Evolutionary conservation across 2,113 vertebrate genomes (phyloP).

Genomic region (Sigmodon hispidus): DNA sequence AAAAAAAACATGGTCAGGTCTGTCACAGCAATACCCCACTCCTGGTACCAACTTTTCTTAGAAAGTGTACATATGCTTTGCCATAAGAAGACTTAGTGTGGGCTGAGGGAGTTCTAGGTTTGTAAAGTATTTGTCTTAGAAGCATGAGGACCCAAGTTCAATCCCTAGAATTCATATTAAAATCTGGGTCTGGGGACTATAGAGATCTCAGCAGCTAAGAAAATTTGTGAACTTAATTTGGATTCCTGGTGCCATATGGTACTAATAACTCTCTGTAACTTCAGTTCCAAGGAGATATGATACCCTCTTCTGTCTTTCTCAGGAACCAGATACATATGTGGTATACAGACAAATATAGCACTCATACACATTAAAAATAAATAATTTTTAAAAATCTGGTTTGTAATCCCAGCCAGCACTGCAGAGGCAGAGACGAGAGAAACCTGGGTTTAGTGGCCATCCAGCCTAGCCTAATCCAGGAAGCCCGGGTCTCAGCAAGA

Average conservation of each 20-base stretch:
- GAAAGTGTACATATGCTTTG: background rate
- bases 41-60: background rate
- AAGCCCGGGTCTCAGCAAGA: background rate
- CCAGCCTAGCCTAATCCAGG: background rate
- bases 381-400: background rate
- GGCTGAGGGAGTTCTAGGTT: background rate
- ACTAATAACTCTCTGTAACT: background rate
- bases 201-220: background rate
- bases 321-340: background rate
- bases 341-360: background rate
- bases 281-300: background rate
- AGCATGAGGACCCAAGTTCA: background rate
- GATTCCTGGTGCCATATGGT: background rate
- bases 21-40: background rate
- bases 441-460: background rate
- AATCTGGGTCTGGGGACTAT: background rate
- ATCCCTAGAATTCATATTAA: background rate
- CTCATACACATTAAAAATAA: background rate
- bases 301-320: background rate
- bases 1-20: background rate
- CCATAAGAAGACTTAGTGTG: background rate
- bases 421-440: background rate
- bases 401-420: background rate
- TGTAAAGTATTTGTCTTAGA: background rate
- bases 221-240: background rate